Base-by-base conservation (phyloP, 1,140 invertebrate species). In the Gonatopus flavifemur region DNA sequence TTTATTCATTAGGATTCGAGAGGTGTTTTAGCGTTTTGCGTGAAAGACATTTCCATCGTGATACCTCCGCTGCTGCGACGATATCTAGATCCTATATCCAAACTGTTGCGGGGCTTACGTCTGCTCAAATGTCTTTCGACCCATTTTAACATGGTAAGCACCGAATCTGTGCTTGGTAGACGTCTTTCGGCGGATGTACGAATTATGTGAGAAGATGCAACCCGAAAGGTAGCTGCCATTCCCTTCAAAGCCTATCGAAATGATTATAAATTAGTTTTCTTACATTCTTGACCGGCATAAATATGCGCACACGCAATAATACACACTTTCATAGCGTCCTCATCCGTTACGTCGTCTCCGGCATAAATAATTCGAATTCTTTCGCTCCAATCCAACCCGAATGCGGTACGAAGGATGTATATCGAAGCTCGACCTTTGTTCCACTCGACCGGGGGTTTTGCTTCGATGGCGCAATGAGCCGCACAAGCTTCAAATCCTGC, bases 311-410 rank as follows among this genome's bases (percentile, higher is more conserved):
- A 7, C 13, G 13, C 18, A 3, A 22, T n/a, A 30, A n/a, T 44
- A 38, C 38, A 39, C 52, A 93, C 91, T 82, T 85, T 81, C 87
- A 95, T 93, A 19, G 93, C 92, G 72, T 94, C 92, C 75, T 95
- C 92, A 72, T 95, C 92, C 0, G 92, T 94, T 10, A 82, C 83
- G 77, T 94, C 93, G 73, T 95, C 93, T 51, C 93, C 93, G 41
- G 86, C 91, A 62, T 93, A 94, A 62, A 95, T 92, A 58, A 94
- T 92, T 53, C 90, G 83, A 46, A 94, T 91, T 37, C 92, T 83
- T 70, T 94, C 91, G 63, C 88, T 89, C 92, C 93, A 95, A 69
- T 94, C 91, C 0, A 94, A 82, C 10, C 91, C 93, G 69, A 94
- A 94, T 0, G 91, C 88, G 1, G 91, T 94, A 44, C 92, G 83